Evolutionary conservation across 2,113 vertebrate species (phyloP).

Genomic region (Chaetodon auriga): DNA sequence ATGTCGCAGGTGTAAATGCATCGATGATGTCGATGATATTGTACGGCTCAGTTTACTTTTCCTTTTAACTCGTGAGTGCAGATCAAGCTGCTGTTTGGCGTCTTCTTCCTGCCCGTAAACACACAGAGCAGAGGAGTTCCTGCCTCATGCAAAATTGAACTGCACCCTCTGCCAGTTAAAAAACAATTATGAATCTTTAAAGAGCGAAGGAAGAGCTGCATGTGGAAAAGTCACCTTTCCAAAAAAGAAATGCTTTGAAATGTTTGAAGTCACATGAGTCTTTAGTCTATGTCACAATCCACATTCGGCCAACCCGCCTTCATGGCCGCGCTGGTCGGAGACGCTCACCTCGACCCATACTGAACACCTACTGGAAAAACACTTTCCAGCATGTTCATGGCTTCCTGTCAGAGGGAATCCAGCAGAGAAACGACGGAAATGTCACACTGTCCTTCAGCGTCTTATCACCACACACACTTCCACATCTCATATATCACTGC

Average conservation of each 20-base stretch:
- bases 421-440: slow-evolving; percentile 27
- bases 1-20: no score
- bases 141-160: slow-evolving; percentile 60
- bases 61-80: background rate
- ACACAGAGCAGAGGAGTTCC: slow-evolving; percentile 45
- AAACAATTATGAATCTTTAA: slow-evolving; percentile 72
- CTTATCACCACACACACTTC: background rate
- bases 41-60: background rate
- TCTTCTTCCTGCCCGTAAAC: slow-evolving; percentile 24
- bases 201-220: slow-evolving; percentile 22
- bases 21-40: no score
- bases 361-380: background rate
- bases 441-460: slow-evolving; percentile 13
- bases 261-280: slow-evolving; percentile 10
- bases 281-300: background rate
- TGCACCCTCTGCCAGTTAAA: slow-evolving; percentile 49
- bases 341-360: slow-evolving; percentile 52
- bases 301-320: background rate
- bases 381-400: slow-evolving; percentile 1
- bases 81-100: slow-evolving; percentile 8
- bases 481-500: background rate
- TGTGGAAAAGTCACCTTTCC: background rate
- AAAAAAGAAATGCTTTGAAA: background rate
- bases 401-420: slow-evolving; percentile 27
- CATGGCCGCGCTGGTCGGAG: background rate